Percentiles rank a stretch among this genome's conserved stretches.
phyloP scores from a whole-genome alignment of 2,113 vertebrate species.

The Ictalurus punctatus region DNA sequence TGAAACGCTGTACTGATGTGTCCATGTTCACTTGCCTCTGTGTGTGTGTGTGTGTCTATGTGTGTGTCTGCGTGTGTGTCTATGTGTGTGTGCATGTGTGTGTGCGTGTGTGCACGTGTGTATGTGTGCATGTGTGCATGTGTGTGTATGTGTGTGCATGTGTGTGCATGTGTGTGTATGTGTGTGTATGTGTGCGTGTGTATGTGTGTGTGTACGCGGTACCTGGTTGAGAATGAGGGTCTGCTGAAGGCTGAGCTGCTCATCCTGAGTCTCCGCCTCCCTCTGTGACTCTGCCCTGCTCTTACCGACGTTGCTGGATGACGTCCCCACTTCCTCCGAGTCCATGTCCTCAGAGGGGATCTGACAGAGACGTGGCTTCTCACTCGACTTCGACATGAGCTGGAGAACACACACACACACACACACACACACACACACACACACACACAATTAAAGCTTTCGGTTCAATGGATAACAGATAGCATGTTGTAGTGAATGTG shows the following conservation, averaged over 20 bases:
- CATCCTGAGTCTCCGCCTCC: slow-evolving; percentile 68
- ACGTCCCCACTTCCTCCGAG: slow-evolving; percentile 73
- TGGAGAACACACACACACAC: slow-evolving; percentile 52
- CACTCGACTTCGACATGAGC: slow-evolving; percentile 84
- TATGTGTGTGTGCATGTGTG: not conserved
- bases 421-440: slow-evolving; percentile 13
- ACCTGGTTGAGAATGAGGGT: slow-evolving; percentile 80
- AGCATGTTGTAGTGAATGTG: slow-evolving; percentile 3
- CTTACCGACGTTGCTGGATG: slow-evolving; percentile 51
- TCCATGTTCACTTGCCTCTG: not conserved
- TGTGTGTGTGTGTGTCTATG: not conserved
- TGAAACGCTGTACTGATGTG: not conserved
- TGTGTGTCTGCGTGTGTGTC: not conserved
- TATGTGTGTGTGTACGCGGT: slow-evolving; percentile 14
- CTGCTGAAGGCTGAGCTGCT: slow-evolving; percentile 76
- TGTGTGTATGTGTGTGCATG: no score
- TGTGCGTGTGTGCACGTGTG: not conserved
- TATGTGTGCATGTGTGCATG: no score
- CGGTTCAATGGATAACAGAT: not conserved
- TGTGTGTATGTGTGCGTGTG: not conserved
- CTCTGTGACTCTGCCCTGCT: slow-evolving; percentile 59
- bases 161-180: no score
- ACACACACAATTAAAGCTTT: not conserved
- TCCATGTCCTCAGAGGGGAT: slow-evolving; percentile 94
- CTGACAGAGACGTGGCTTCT: slow-evolving; percentile 87